Base-by-base conservation (phyloP, 2,113 vertebrate species). In the Lycaon pictus region DNA sequence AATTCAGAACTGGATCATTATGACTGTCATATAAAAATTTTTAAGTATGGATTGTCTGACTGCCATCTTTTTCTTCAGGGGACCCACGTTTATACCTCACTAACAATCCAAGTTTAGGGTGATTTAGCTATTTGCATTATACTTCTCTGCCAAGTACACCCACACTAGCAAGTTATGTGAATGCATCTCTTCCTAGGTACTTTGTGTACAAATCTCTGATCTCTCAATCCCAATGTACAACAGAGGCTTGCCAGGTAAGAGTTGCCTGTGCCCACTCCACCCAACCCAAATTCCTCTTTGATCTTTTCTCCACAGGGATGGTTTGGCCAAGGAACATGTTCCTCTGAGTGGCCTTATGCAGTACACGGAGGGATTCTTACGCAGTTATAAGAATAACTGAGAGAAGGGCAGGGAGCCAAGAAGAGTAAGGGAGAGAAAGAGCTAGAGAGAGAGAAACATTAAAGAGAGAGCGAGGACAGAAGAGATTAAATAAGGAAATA, bases 81-180 rank as follows among this genome's bases (percentile, higher is more conserved):
- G 77, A 7, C 29, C 60, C 29, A 67, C 29, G 74, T 95, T 87
- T 92, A 67, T 76, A 95, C 43, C 90, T 96, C 90, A 93, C 72
- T 94, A 81, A 88, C 65, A 85, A 55, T 86, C 29, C 48, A 27
- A 56, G 17, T 53, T 93, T 82, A 77, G 77, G 23, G 32, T 81
- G 83, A 86, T 43, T 96, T 90, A 90, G 62, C 89, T 95, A 23
- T 93, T 91, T 94, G 77, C 69, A 79, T 86, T 96, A 27, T 85
- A 84, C 27, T 83, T 27, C 81, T 95, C 58, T 86, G 69, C 65
- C 95, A 95, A 96, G 96, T 94, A 82, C 58, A 94, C 32, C 79
- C 55, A 86, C 82, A 32, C 55, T 74, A 67, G 58, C 22, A 84
- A 91, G 55, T 93, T 83, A 74, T 22, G 10, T 95, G 95, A 96